phyloP scores from a whole-genome alignment of 2,797 vertebrate genomes.

The Manis pentadactyla region DNA sequence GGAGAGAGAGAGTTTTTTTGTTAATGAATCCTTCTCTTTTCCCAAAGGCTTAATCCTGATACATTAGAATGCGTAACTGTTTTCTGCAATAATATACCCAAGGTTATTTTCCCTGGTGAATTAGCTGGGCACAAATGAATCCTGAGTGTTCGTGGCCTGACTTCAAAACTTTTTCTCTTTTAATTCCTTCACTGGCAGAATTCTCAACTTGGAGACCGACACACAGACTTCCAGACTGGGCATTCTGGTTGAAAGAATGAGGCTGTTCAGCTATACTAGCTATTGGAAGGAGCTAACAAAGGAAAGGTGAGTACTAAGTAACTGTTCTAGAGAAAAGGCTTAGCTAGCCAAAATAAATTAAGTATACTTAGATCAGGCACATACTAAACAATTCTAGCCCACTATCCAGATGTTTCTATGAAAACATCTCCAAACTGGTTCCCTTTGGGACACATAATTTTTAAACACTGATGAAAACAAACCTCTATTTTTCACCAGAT shows the following conservation, averaged over 20 bases:
- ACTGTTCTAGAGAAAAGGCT: conserved; percentile 22
- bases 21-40: conserved; percentile 65
- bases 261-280: not conserved
- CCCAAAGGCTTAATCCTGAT: conserved; percentile 51
- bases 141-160: conserved; percentile 52
- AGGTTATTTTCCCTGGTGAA: conserved; percentile 67
- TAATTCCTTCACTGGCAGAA: conserved; percentile 54
- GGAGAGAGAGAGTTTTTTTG: conserved; percentile 15
- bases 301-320: conserved; percentile 6
- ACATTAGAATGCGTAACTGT: conserved; percentile 66
- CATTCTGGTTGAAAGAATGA: conserved; percentile 26
- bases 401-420: conserved; percentile 52
- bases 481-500: conserved; percentile 43
- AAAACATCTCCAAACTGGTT: conserved; percentile 60
- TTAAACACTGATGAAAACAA: conserved; percentile 51
- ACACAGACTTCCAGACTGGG: not conserved
- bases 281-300: not conserved
- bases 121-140: conserved; percentile 58
- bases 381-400: conserved; percentile 60
- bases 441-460: conserved; percentile 49
- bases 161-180: conserved; percentile 62
- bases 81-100: conserved; percentile 55
- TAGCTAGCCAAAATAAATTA: conserved; percentile 27
- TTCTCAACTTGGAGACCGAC: conserved; percentile 44
- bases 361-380: not conserved